Conservation (phyloP, 2,113 vertebrate genomes). For the Nibea coibor region DNA sequence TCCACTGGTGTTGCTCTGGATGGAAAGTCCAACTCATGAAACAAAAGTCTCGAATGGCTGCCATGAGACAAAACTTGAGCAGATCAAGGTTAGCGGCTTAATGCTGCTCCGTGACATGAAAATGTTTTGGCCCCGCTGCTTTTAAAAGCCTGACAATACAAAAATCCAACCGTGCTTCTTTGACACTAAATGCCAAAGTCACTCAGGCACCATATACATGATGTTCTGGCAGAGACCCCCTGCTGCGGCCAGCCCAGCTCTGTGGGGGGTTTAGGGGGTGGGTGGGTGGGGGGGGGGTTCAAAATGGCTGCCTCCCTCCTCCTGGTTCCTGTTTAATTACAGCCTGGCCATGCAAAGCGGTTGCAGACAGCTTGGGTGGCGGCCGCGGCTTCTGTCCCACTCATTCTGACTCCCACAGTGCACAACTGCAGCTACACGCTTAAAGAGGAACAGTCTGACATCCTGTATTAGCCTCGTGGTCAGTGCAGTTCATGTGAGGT, state of each 20-base stretch:
- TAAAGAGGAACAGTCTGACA: slow-evolving; percentile 36
- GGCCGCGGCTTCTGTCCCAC: slow-evolving; percentile 62
- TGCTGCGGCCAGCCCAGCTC: slow-evolving; percentile 53
- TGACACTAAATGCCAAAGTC: slow-evolving; percentile 5
- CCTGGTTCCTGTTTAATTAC: slow-evolving; percentile 81
- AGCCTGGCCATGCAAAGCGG: slow-evolving; percentile 63
- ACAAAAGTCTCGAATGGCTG: not conserved
- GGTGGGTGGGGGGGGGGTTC: slow-evolving; percentile 45
- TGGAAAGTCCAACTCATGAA: slow-evolving; percentile 25
- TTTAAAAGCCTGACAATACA: slow-evolving; percentile 14
- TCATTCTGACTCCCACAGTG: slow-evolving; percentile 70
- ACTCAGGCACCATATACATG: slow-evolving; percentile 20
- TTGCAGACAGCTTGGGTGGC: slow-evolving; percentile 77
- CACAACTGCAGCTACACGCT: slow-evolving; percentile 1
- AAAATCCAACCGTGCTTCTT: slow-evolving; percentile 4
- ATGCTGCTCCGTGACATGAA: not conserved
- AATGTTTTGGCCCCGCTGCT: not conserved
- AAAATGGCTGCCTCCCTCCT: slow-evolving; percentile 73
- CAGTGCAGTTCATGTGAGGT: not conserved
- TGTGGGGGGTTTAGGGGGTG: slow-evolving; percentile 22
- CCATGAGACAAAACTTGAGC: not conserved
- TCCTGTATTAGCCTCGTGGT: slow-evolving; percentile 37
- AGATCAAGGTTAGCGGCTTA: not conserved
- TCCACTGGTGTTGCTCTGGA: not conserved
- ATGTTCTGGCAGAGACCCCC: slow-evolving; percentile 46